phyloP scores from a whole-genome alignment of 2,113 vertebrate species.

The Nettapus auritus region DNA sequence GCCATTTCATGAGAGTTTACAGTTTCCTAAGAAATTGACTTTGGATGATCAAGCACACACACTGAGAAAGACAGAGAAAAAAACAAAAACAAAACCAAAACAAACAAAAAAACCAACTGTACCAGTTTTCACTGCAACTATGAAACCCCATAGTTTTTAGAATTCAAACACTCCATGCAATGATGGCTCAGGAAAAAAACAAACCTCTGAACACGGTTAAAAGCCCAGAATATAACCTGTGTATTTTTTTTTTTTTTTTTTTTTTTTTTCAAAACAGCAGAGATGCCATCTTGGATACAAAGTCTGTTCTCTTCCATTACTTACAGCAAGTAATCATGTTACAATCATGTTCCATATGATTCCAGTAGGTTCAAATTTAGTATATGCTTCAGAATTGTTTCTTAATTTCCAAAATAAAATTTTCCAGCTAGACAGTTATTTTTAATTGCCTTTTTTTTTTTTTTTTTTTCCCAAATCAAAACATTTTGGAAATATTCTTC shows the following conservation, averaged over 20 bases:
- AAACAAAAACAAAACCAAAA: not conserved
- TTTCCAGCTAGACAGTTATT: not conserved
- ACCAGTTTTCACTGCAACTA: not conserved
- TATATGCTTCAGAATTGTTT: not conserved
- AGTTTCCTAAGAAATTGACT: not conserved
- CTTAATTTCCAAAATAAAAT: not conserved
- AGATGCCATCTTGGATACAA: not conserved
- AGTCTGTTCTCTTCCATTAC: not conserved
- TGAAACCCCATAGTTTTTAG: not conserved
- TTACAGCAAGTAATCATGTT: not conserved
- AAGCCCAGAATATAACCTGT: not conserved
- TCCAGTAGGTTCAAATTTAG: not conserved
- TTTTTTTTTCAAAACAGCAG: not conserved
- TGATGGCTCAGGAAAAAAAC: not conserved
- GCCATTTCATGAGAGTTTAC: not conserved
- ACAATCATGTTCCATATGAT: not conserved
- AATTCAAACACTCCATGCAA: not conserved
- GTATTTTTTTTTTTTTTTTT: slow-evolving; percentile 37
- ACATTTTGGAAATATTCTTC: not conserved
- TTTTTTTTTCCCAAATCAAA: not conserved
- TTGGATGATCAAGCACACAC: not conserved
- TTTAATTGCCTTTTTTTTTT: not conserved
- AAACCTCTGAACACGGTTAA: not conserved
- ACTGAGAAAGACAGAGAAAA: not conserved
- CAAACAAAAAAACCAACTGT: not conserved